Conservation (phyloP, 2,113 vertebrate species). For the Gasterosteus nipponicus region DNA sequence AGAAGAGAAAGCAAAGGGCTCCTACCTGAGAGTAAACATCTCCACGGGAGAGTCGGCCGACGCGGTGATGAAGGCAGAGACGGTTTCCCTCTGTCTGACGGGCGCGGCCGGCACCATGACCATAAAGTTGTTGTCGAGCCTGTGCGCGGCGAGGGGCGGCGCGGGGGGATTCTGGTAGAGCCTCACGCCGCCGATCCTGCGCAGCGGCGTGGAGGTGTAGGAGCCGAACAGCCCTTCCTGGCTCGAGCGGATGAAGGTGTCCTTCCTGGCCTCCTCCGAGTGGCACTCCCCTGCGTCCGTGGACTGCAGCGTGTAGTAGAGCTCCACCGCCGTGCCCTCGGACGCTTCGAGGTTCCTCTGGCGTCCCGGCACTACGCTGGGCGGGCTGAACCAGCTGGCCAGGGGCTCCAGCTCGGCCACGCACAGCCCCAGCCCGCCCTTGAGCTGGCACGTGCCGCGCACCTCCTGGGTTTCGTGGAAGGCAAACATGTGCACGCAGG, state of each 20-base stretch:
- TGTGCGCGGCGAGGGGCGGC: slow-evolving; percentile 83
- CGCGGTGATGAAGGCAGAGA: slow-evolving; percentile 85
- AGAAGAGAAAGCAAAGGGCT: neutral
- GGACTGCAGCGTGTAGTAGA: slow-evolving; percentile 89
- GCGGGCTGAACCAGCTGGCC: slow-evolving; percentile 87
- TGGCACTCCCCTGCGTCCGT: slow-evolving; percentile 83
- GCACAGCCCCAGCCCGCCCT: slow-evolving; percentile 87
- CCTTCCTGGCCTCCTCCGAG: slow-evolving; percentile 84
- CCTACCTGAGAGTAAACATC: slow-evolving; percentile 92
- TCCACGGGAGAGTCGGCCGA: slow-evolving; percentile 88
- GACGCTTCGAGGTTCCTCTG: slow-evolving; percentile 77
- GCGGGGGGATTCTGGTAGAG: slow-evolving; percentile 82
- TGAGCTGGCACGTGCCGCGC: slow-evolving; percentile 86
- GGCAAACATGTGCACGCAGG: slow-evolving; percentile 91
- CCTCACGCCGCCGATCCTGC: slow-evolving; percentile 85
- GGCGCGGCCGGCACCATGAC: slow-evolving; percentile 89
- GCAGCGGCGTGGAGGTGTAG: slow-evolving; percentile 80
- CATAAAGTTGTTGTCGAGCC: slow-evolving; percentile 87
- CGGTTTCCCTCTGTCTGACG: slow-evolving; percentile 87
- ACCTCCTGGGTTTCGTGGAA: slow-evolving; percentile 93
- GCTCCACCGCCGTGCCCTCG: slow-evolving; percentile 88
- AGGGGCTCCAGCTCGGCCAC: slow-evolving; percentile 90
- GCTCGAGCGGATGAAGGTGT: slow-evolving; percentile 85
- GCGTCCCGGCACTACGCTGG: slow-evolving; percentile 80
- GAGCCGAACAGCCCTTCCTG: slow-evolving; percentile 84